Conservation (phyloP, 2,888 invertebrate species). For the Altica lythri region DNA sequence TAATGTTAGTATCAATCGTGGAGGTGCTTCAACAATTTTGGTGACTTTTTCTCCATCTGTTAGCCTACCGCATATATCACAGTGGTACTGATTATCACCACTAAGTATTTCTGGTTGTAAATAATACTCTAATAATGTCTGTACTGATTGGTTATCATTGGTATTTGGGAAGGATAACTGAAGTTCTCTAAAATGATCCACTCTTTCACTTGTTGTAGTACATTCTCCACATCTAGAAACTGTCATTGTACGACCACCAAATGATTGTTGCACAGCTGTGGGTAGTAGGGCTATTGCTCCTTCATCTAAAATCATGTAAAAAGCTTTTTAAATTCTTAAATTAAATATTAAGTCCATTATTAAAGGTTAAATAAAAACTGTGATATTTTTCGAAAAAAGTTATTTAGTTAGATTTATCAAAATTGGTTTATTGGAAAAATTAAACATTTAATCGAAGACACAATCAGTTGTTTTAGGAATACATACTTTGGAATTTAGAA, state of each 20-base stretch:
- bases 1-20: conserved; percentile 77
- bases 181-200: conserved; percentile 80
- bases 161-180: conserved; percentile 72
- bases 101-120: conserved; percentile 76
- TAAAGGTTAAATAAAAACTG: too few relatives aligned
- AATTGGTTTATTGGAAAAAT: too few relatives aligned
- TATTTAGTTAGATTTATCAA: too few relatives aligned
- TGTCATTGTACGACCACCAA: conserved; percentile 77
- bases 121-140: conserved; percentile 77
- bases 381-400: too few relatives aligned
- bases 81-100: conserved; percentile 83
- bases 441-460: too few relatives aligned
- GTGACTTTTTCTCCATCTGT: conserved; percentile 78
- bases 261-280: conserved; percentile 70
- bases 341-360: too few relatives aligned
- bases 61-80: conserved; percentile 73
- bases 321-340: too few relatives aligned
- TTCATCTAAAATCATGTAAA: conserved; percentile 21
- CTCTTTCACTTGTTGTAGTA: conserved; percentile 70
- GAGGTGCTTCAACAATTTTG: conserved; percentile 73
- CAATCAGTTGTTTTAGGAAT: too few relatives aligned
- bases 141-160: conserved; percentile 67
- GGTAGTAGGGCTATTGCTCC: conserved; percentile 45
- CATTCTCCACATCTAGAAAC: conserved; percentile 77
- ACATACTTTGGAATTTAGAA: too few relatives aligned